Conservation (phyloP, 2,113 vertebrate species). For the Thunnus thynnus region DNA sequence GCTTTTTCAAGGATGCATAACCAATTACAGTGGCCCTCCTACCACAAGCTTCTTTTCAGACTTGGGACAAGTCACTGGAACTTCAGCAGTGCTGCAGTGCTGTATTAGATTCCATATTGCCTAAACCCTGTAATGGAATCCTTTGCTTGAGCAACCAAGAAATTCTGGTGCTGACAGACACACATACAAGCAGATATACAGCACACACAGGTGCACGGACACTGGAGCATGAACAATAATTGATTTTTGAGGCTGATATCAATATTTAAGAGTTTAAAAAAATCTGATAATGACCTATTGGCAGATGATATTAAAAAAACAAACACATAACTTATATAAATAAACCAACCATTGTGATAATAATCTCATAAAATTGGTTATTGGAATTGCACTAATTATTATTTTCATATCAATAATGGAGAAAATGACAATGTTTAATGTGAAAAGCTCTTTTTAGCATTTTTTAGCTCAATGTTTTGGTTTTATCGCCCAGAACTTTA, state of each 20-base stretch:
- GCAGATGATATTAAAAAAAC: no score
- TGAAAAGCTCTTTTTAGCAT: no score
- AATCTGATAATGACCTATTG: no score
- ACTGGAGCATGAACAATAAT: background rate
- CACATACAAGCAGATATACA: slow-evolving; percentile 5
- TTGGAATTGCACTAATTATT: no score
- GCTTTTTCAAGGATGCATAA: slow-evolving; percentile 78
- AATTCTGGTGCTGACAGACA: slow-evolving; percentile 13
- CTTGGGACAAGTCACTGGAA: slow-evolving; percentile 68
- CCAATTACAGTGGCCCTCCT: slow-evolving; percentile 73
- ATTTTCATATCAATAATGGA: no score
- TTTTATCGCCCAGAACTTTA: no score
- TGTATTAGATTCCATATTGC: slow-evolving; percentile 75
- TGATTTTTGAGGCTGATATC: slow-evolving; percentile 8
- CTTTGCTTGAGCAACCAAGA: slow-evolving; percentile 54
- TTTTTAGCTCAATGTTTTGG: no score
- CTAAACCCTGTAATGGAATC: slow-evolving; percentile 64
- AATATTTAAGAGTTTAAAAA: background rate
- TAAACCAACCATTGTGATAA: no score
- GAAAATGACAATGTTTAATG: no score
- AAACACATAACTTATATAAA: no score
- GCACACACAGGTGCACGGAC: background rate
- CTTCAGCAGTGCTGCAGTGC: slow-evolving; percentile 40
- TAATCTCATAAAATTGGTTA: no score
- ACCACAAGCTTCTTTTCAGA: slow-evolving; percentile 62